Base-by-base conservation (phyloP, 1,140 invertebrate genomes). In the Saccostrea glomerata region DNA sequence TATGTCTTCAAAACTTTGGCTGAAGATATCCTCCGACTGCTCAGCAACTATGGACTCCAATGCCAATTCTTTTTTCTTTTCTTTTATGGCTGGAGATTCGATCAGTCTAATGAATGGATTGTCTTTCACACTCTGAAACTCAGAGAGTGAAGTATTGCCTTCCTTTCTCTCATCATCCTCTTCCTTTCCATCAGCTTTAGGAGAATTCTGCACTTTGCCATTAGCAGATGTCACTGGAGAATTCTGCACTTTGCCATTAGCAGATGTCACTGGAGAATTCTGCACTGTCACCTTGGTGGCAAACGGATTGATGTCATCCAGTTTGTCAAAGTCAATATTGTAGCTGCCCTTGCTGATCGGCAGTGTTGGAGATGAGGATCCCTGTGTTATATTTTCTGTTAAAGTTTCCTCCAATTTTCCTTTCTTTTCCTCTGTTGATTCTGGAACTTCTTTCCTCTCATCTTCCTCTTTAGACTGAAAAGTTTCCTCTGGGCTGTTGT, bases 251-350 rank as follows among this genome's bases (percentile, higher is more conserved):
- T 23, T 55, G n/a, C 23, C 30, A 36, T 12, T 15, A 55, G 20
- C n/a, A 11, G 17, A 23, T 11, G 23, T 20, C 30, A 84, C 30
- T 25, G 89, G 89, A 30, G 89, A 90, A 86, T 87, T 90, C 12
- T 47, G 17, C 15, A 90, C 70, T 47, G 23, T 55, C 23, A 20
- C 25, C n/a, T 86, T 90, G 0, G 85, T 87, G 3, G 55, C 84
- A 87, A 90, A 88, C 56, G 89, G 89, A 87, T 90, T 88, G 60
- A 85, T 25, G 25, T 77, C 73, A 58, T 89, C 88, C 25, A 89
- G 25, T 55, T 89, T 89, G 47, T 89, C 88, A 86, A 86, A 89
- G 82, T 89, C 85, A 70, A 89, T 54, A 40, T 66, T n/a, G 36
- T 89, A 89, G 15, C 47, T 54, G 7, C 88, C 88, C 58, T 86